phyloP scores from a whole-genome alignment of 1,140 invertebrate species.

The Cydia strobilella region DNA sequence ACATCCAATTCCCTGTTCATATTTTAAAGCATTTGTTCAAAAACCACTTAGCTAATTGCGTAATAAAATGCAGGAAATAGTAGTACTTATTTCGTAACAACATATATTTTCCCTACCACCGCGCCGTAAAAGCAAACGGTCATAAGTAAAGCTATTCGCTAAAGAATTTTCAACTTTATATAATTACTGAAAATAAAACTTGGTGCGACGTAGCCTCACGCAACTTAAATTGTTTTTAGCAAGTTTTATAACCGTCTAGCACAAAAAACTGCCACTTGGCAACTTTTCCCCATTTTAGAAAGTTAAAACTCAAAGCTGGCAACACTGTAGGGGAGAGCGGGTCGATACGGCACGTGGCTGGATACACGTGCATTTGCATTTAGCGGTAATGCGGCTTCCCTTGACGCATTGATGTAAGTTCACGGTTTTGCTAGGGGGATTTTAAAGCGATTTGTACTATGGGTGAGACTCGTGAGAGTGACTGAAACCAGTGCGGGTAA shows the following conservation, averaged over 20 bases:
- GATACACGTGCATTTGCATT: constrained; percentile 15
- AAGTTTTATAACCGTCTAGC: no score
- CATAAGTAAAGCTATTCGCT: background rate
- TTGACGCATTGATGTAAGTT: background rate
- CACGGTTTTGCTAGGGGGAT: background rate
- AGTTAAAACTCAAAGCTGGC: no score
- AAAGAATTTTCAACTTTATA: background rate
- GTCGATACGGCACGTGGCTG: constrained; percentile 8
- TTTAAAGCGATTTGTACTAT: background rate
- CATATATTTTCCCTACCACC: background rate
- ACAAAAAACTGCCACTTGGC: no score
- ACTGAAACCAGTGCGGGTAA: no score
- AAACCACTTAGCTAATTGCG: constrained; percentile 2
- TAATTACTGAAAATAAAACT: background rate
- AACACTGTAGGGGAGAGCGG: background rate
- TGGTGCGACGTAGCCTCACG: no score
- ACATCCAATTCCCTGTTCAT: background rate
- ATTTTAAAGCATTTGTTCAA: background rate
- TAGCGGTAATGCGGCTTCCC: constrained; percentile 12
- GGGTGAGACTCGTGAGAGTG: no score
- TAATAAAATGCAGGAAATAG: background rate
- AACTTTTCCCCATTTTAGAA: no score
- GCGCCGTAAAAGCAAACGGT: background rate
- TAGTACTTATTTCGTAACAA: background rate
- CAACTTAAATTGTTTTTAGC: no score